These are phyloP conservation scores for Apodemus agrarius DNA, from an alignment of 2,797 vertebrate species.

Conservation along the genomic window DNA sequence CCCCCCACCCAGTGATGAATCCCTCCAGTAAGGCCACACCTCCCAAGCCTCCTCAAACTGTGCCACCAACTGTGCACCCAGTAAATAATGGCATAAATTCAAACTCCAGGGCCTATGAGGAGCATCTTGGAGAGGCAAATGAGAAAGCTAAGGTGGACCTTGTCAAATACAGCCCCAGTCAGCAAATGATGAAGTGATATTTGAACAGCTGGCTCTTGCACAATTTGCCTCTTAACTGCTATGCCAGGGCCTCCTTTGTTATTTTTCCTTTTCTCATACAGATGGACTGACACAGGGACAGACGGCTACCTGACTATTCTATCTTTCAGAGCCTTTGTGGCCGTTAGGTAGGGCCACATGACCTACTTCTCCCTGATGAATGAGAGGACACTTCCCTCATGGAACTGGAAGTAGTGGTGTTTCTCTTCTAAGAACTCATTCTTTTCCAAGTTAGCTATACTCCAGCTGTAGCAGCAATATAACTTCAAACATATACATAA, in stretches of 20 bases:
- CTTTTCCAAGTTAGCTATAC: not conserved
- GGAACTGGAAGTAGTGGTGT: not conserved
- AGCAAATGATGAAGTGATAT: not conserved
- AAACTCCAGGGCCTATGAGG: not conserved
- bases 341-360: not conserved
- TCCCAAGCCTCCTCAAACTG: not conserved
- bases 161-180: no score
- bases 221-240: not conserved
- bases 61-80: not conserved
- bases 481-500: not conserved
- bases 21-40: not conserved
- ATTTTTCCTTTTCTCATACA: not conserved
- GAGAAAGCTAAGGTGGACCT: fast-evolving
- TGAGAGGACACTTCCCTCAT: not conserved
- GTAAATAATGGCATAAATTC: not conserved
- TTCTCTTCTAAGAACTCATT: not conserved
- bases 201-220: no score
- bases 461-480: not conserved
- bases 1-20: not conserved
- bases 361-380: not conserved
- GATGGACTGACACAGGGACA: fast-evolving
- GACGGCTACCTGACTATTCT: fast-evolving
- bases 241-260: no score
- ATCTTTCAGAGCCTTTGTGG: no score
- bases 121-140: not conserved